phyloP scores from a whole-genome alignment of 2,113 vertebrate genomes.

The Bubo bubo region DNA sequence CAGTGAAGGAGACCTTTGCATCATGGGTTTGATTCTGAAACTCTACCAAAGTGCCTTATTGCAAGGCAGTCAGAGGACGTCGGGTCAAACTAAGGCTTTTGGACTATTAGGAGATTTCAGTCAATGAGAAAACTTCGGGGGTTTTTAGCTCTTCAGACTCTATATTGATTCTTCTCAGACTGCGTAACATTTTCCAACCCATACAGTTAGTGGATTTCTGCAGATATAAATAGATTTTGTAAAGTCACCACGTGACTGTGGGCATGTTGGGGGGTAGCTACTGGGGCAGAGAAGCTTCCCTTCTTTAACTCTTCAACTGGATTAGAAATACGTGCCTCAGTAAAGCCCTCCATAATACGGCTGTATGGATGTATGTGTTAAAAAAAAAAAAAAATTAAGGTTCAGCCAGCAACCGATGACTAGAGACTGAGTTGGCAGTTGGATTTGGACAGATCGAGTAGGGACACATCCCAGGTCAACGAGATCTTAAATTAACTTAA shows the following conservation, averaged over 20 bases:
- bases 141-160: neutral
- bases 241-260: neutral
- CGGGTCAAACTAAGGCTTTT: neutral
- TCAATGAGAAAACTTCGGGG: neutral
- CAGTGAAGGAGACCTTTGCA: neutral
- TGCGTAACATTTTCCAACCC: neutral
- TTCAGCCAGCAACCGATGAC: neutral
- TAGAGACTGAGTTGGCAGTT: rapidly evolving
- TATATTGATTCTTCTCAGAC: neutral
- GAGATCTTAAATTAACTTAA: neutral
- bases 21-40: neutral
- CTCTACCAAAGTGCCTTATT: neutral
- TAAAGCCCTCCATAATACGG: neutral
- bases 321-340: neutral
- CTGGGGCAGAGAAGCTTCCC: neutral
- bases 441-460: neutral
- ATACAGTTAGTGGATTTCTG: neutral
- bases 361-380: too few species aligned
- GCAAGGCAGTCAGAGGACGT: neutral
- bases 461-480: neutral
- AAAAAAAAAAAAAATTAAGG: too few species aligned
- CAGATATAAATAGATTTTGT: neutral
- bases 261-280: neutral
- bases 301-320: neutral
- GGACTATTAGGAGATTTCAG: neutral